Base-by-base conservation (phyloP, 1,140 invertebrate genomes). In the Vanessa tameamea region DNA sequence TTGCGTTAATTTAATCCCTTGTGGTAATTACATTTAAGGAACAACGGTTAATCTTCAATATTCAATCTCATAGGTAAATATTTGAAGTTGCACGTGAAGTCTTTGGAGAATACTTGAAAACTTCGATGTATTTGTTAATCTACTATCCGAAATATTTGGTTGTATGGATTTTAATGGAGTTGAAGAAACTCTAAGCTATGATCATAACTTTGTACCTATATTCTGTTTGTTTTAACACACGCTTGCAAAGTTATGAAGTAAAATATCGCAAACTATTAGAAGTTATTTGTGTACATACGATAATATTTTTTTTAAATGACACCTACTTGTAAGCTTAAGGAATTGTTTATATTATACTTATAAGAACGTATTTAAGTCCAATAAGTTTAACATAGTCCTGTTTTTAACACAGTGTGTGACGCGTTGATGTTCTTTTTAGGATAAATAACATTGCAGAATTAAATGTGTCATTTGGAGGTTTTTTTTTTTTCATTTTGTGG, bases 341-440 rank as follows among this genome's bases (percentile, higher is more conserved):
- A 43, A 43, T 43, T 43, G 9, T 43, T 43, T 43, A 43, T 37
- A 5, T 37, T 20, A 20, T 20, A 20, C 20, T 37, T 37, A 7
- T 37, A 37, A 1, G 31, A 37, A 37, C 31, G 31, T 37, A 37
- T 37, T 1, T 43, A 0, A 9, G 37, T 43, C 9, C 9, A 11
- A 6, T 43, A 43, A 43, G 9, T 11, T 9, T 43, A 5, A 9
- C 6, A 9, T 43, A 43, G 37, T 43, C 37, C 37, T 43, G 37
- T 43, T 9, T 43, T 43, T 11, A 43, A 8, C 8, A 43, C 9
- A 43, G 15, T 31, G 51, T 37, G 12, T 14, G 37, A 69, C 85
- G 83, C 86, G 87, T 89, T 88, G 86, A 89, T 82, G 84, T 88
- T 82, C 78, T 83, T 86, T 48, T 78, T 70, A 81, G 82, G 70